Evolutionary conservation across 2,797 vertebrate species (phyloP), one percentile per base, ranked within the genome.

Genomic region (Silurus aristotelis): DNA sequence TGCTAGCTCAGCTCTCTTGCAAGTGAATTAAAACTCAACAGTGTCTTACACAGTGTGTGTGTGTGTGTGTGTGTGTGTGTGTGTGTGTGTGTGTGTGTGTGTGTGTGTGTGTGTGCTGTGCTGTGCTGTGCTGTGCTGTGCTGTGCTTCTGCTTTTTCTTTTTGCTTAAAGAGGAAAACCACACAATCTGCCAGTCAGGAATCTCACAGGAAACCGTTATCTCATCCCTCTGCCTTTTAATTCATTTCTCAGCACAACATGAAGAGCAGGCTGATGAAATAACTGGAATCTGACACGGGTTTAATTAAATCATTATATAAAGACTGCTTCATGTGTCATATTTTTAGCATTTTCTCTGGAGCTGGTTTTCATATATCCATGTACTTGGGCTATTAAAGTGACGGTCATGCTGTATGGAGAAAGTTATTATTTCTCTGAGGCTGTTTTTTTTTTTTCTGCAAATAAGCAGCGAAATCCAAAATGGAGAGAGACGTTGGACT

Each of bases 141-240:
- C 27, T 86, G 13, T 81, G 70, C 70, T 64, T 48, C 55, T 85
- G 38, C 61, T 82, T 3, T 63, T 38, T n/a, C 38, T 38, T 38
- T 38, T 38, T 38, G 22, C 20, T 12, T 60, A 52, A 70, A 66
- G 70, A 80, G 38, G 72, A 66, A 56, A 77, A n/a, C 52, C 64
- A 64, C 25, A 67, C 48, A 46, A 76, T 71, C 31, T 38, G 15
- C 14, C 76, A 72, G 84, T 48, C 61, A 68, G 64, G 83, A 78
- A 72, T 82, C 60, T 25, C 52, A 87, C 82, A 89, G 85, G 87
- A 89, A 89, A 86, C 81, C 27, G 48, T 61, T 84, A 82, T 87
- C 84, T 87, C 80, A 89, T 86, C 76, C 72, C 31, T 55, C 75
- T 60, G 80, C 56, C 82, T 61, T 22, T 79, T 25, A 68, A 72